phyloP scores from a whole-genome alignment of 2,797 vertebrate genomes.

The Rhynchotus rufescens region DNA sequence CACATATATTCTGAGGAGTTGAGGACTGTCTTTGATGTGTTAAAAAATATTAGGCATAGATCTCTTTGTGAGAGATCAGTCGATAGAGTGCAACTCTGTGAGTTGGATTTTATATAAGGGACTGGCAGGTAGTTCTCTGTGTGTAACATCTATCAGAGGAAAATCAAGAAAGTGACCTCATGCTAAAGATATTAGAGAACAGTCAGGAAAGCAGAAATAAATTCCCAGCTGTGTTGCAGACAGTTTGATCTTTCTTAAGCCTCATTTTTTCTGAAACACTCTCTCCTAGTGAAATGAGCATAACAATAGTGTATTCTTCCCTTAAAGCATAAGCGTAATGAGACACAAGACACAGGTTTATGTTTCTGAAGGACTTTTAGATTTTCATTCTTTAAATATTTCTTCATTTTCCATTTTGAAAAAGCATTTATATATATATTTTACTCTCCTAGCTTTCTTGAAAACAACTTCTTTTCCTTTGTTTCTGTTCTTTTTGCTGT shows the following conservation, averaged over 20 bases:
- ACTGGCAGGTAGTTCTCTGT: not conserved
- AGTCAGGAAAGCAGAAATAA: not conserved
- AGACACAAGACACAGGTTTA: not conserved
- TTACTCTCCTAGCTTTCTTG: rapidly evolving
- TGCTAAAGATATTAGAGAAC: not conserved
- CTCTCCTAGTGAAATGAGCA: not conserved
- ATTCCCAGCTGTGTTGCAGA: not conserved
- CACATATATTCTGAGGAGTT: not conserved
- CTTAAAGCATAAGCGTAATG: rapidly evolving
- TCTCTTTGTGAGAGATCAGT: not conserved
- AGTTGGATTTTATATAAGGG: not conserved
- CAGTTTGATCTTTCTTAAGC: not conserved
- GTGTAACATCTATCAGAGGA: not conserved
- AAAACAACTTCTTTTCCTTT: not conserved
- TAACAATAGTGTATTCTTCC: not conserved
- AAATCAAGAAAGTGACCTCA: not conserved
- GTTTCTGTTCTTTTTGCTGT: not conserved
- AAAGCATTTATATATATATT: not conserved
- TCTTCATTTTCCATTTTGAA: not conserved
- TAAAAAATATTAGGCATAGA: not conserved
- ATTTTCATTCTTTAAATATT: not conserved
- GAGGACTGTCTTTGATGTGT: not conserved
- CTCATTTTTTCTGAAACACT: not conserved
- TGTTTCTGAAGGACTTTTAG: not conserved
- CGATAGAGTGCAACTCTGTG: not conserved